phyloP scores from a whole-genome alignment of 35 echinoderm and acorn worm genomes.

The Ophioderma brevispina region DNA sequence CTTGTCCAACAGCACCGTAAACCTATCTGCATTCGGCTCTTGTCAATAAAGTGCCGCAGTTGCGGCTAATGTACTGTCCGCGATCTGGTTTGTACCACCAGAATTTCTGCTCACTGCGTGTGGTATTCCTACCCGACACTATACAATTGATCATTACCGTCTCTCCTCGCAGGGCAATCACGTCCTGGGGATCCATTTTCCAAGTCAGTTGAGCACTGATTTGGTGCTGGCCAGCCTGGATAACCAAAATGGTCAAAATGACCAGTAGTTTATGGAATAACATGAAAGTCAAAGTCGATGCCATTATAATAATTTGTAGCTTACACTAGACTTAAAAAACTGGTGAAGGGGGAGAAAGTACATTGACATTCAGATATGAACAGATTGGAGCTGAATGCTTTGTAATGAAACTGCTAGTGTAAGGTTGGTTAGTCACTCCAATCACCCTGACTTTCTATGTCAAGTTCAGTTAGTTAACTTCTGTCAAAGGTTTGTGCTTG shows the following conservation, averaged over 20 bases:
- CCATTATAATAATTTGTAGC: no score
- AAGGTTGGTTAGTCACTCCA: no score
- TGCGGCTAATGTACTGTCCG: conserved; percentile 41
- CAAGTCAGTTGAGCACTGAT: background rate
- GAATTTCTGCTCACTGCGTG: conserved; percentile 51
- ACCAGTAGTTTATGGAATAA: background rate
- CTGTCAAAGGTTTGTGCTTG: background rate
- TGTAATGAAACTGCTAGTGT: no score
- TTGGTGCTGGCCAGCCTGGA: background rate
- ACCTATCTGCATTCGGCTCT: conserved; percentile 12
- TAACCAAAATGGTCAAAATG: background rate
- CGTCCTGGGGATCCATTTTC: conserved; percentile 52
- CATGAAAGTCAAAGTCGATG: no score
- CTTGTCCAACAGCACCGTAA: conserved; percentile 47
- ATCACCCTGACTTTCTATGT: background rate
- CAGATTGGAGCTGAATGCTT: no score
- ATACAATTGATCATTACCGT: conserved; percentile 65
- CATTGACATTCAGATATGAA: no score
- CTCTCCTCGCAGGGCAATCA: conserved; percentile 61
- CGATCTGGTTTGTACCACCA: conserved; percentile 65
- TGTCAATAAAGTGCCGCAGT: conserved; percentile 29
- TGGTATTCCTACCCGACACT: conserved; percentile 37
- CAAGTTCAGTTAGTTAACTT: background rate
- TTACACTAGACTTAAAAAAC: no score
- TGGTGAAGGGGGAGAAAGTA: no score